Percentiles rank a stretch among this genome's conserved stretches.
Conservation (phyloP, 1,140 invertebrate genomes). For the Melipona quadrifasciata region DNA sequence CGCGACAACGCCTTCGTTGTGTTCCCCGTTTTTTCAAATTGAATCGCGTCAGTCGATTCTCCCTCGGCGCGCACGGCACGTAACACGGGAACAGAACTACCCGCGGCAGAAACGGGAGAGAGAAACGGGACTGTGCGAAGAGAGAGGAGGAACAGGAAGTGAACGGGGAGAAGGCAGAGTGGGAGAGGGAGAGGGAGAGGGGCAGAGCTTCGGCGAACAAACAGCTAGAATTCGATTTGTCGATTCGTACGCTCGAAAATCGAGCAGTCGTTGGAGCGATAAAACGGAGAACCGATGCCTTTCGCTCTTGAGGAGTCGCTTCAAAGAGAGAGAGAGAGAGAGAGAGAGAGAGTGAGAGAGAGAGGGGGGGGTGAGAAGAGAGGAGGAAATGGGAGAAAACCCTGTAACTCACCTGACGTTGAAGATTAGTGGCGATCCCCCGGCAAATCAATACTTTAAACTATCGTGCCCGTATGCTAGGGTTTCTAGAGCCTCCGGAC, state of each 20-base stretch:
- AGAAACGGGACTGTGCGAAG: background rate
- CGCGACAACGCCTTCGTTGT: conserved; percentile 52
- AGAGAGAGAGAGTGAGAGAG: background rate
- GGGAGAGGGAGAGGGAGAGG: conserved; percentile 9
- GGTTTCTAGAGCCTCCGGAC: background rate
- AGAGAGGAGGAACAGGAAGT: background rate
- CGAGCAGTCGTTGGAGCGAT: conserved; percentile 52
- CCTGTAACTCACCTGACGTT: conserved; percentile 42
- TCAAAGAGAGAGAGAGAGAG: background rate
- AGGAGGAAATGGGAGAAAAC: conserved; percentile 8
- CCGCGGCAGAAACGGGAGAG: background rate
- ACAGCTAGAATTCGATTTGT: conserved; percentile 68
- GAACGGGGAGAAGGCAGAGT: conserved; percentile 12
- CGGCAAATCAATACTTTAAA: conserved; percentile 24
- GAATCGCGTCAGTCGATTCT: conserved; percentile 56
- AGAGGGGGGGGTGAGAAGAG: background rate
- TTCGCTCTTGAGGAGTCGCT: background rate
- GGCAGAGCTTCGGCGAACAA: conserved; percentile 52
- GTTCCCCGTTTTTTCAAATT: conserved; percentile 62
- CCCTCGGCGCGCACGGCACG: conserved; percentile 5
- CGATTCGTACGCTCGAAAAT: conserved; percentile 62
- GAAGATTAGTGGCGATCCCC: conserved; percentile 42
- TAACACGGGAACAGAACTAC: conserved; percentile 6
- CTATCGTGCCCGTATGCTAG: background rate
- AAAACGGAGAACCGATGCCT: conserved; percentile 22